These are phyloP conservation scores for Acanthochromis polyacanthus DNA, from an alignment of 2,113 vertebrate genomes.

Conservation along the genomic window DNA sequence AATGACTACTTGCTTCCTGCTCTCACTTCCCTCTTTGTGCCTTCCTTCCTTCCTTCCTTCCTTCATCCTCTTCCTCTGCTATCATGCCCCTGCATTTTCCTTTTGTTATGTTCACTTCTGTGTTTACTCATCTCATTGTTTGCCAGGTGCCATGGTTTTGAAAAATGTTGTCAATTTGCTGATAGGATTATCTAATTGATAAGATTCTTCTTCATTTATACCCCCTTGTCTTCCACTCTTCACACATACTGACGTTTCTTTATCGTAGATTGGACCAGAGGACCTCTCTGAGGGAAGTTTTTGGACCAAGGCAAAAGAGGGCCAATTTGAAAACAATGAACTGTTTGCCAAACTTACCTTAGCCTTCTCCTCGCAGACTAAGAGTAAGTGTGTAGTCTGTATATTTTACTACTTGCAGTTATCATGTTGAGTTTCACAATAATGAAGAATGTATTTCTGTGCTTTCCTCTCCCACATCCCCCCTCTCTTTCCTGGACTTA, in stretches of 20 bases:
- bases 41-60: conserved; percentile 18
- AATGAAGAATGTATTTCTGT: conserved; percentile 52
- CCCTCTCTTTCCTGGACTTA: neutral
- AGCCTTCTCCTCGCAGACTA: conserved; percentile 90
- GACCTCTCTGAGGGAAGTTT: conserved; percentile 91
- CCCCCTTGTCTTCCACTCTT: neutral
- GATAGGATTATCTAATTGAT: conserved; percentile 37
- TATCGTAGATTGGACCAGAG: conserved; percentile 85
- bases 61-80: conserved; percentile 4
- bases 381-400: conserved; percentile 84
- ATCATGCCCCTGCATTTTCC: conserved; percentile 29
- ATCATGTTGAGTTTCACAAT: conserved; percentile 45
- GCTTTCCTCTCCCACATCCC: conserved; percentile 5
- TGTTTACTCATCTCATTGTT: conserved; percentile 52
- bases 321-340: conserved; percentile 89
- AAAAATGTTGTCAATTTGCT: conserved; percentile 38
- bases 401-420: conserved; percentile 21
- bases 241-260: neutral
- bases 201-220: conserved; percentile 7
- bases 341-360: conserved; percentile 92
- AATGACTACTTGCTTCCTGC: conserved; percentile 42
- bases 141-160: conserved; percentile 51
- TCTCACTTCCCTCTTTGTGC: conserved; percentile 40
- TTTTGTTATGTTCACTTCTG: conserved; percentile 53
- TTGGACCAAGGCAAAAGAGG: conserved; percentile 90